Conservation (phyloP, 1,140 invertebrate genomes). For the Dreissena rostriformis region DNA sequence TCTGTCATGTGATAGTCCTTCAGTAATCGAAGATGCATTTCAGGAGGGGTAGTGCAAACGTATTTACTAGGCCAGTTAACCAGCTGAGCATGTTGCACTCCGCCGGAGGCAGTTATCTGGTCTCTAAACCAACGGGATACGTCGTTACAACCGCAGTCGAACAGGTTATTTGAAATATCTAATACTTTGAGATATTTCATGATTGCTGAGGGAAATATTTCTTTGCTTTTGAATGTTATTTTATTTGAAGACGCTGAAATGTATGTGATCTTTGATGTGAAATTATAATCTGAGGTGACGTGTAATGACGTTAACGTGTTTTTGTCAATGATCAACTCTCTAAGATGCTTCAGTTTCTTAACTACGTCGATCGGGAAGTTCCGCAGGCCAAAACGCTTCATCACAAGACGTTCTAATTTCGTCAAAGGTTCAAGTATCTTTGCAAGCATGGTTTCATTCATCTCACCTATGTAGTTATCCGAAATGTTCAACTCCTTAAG, state of each 20-base stretch:
- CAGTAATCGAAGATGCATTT: background rate
- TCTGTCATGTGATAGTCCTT: background rate
- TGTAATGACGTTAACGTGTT: background rate
- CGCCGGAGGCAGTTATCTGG: background rate
- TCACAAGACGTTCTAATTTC: background rate
- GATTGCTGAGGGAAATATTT: background rate
- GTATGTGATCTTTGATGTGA: background rate
- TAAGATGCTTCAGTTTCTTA: background rate
- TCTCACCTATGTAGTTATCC: background rate
- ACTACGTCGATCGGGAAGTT: background rate
- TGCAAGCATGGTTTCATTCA: background rate
- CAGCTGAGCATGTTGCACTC: background rate
- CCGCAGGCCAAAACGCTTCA: background rate
- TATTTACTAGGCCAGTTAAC: slow-evolving; percentile 25
- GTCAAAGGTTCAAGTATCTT: background rate
- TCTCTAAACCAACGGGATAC: background rate
- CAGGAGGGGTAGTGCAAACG: background rate
- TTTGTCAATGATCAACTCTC: background rate
- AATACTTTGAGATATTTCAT: background rate
- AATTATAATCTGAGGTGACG: background rate
- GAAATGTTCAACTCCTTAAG: background rate
- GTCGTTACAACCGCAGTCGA: background rate
- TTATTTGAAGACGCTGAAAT: background rate
- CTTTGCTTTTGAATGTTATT: background rate
- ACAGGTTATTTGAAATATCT: background rate